Base-by-base conservation (phyloP, 2,113 vertebrate genomes). In the Spilogale gracilis region DNA sequence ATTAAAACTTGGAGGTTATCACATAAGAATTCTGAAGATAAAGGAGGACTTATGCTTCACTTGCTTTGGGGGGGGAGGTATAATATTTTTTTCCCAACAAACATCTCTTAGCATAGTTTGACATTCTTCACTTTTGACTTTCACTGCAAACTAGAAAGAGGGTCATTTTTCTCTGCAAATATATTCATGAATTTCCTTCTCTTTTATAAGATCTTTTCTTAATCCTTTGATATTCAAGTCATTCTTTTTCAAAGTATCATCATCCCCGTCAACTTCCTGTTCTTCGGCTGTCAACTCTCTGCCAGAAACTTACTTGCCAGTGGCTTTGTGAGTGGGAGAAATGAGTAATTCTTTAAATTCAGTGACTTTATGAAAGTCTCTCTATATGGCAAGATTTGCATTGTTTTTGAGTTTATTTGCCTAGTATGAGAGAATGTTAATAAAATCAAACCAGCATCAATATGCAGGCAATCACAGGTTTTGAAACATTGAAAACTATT, bases 171-270 rank as follows among this genome's bases (percentile, higher is more conserved):
- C 74, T 91, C n/a, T 54, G 43, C 58, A 93, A 93, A 89, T 95
- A 89, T n/a, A 79, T 82, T 96, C 65, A 89, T 86, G 23, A 17
- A 83, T 92, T 86, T 56, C 9, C 30, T 95, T 60, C 14, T 86
- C 91, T 95, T 93, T 96, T 73, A 73, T 32, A 82, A 91, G 60
- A n/a, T 23, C 56, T 50, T 95, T 87, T 94, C 91, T 92, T 94
- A 93, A 78, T 95, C 65, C 50, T 91, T 95, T 89, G 73, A 61
- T 95, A 96, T 79, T 89, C 82, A 89, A 89, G 54, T 93, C 48
- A 82, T 65, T 93, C 43, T 88, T 73, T 96, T 88, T 65, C 65
- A 58, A 88, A 85, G 60, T 45, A 58, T 82, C 78, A 78, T 76
- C 60, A 67, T 54, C 9, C 71, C 94, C 61, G 9, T 89, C 91